phyloP scores from a whole-genome alignment of 1,140 invertebrate species.

The Frieseomelitta varia region DNA sequence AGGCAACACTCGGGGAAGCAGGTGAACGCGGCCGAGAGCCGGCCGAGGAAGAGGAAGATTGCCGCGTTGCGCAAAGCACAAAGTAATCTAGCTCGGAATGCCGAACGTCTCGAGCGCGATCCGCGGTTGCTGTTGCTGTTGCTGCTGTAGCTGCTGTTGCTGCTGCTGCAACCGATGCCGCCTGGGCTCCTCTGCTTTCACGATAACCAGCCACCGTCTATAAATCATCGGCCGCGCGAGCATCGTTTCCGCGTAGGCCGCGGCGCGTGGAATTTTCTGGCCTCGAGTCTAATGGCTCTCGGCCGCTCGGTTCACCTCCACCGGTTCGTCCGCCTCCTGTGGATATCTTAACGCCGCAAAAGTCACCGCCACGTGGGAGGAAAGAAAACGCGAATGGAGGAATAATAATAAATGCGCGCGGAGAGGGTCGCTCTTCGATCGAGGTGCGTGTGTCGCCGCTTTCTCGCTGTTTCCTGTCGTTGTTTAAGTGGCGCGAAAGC shows the following conservation, averaged over 20 bases:
- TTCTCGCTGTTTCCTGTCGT: background rate
- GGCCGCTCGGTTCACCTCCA: constrained; percentile 3
- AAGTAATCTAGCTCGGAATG: constrained; percentile 63
- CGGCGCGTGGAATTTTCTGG: constrained; percentile 65
- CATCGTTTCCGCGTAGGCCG: constrained; percentile 66
- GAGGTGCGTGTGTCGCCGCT: background rate
- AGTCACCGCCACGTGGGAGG: constrained; percentile 26
- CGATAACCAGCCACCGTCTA: constrained; percentile 78
- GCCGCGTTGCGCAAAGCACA: constrained; percentile 32
- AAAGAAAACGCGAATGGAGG: background rate
- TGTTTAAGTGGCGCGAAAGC: no score
- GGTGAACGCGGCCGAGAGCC: constrained; percentile 8
- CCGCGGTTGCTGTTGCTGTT: constrained; percentile 17
- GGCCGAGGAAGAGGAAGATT: background rate
- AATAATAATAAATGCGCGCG: no score
- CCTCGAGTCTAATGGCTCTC: constrained; percentile 50
- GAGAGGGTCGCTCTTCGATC: background rate
- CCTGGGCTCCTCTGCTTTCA: constrained; percentile 71
- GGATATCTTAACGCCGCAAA: constrained; percentile 20
- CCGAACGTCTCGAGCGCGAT: constrained; percentile 57
- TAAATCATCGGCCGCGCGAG: constrained; percentile 74
- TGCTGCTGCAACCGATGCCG: constrained; percentile 40
- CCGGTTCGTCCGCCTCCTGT: background rate
- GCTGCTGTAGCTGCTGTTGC: background rate
- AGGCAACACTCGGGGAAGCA: background rate